A percentile compares a stretch with the other conserved stretches of the same genome.
Conservation (phyloP, 2,113 vertebrate genomes). For the Butorides virescens region DNA sequence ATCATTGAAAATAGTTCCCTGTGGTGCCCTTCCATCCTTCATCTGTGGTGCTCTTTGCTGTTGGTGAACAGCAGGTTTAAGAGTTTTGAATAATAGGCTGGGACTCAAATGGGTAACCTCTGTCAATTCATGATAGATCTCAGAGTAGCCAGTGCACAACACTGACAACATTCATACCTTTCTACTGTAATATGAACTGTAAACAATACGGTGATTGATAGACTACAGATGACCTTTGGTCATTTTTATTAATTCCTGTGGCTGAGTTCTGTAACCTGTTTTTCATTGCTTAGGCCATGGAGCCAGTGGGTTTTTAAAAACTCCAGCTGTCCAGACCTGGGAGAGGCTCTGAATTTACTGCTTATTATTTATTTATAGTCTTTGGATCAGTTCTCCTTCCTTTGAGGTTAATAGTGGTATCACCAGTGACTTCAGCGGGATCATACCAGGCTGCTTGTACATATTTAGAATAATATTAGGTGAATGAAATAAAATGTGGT, state of each 20-base stretch:
- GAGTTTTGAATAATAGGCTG: conserved; percentile 12
- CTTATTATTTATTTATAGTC: background rate
- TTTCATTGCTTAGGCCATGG: background rate
- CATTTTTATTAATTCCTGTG: conserved; percentile 60
- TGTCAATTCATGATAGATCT: conserved; percentile 33
- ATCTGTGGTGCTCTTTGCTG: background rate
- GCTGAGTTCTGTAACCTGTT: conserved; percentile 23
- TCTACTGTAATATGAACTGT: background rate
- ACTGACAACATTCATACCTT: conserved; percentile 15
- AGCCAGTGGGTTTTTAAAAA: conserved; percentile 17
- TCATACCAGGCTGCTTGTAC: background rate
- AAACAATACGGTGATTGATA: background rate
- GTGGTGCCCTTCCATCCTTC: background rate
- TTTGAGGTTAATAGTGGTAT: background rate
- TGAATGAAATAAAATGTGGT: background rate
- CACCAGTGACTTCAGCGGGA: background rate
- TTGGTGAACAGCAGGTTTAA: background rate
- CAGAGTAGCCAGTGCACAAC: background rate
- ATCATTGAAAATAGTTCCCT: background rate
- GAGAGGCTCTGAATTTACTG: background rate
- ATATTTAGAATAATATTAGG: background rate
- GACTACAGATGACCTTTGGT: background rate
- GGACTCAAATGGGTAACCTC: conserved; percentile 18
- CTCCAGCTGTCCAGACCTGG: background rate
- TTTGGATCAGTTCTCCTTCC: background rate